phyloP scores from a whole-genome alignment of 2,888 invertebrate species.

The Orgyia antiqua region DNA sequence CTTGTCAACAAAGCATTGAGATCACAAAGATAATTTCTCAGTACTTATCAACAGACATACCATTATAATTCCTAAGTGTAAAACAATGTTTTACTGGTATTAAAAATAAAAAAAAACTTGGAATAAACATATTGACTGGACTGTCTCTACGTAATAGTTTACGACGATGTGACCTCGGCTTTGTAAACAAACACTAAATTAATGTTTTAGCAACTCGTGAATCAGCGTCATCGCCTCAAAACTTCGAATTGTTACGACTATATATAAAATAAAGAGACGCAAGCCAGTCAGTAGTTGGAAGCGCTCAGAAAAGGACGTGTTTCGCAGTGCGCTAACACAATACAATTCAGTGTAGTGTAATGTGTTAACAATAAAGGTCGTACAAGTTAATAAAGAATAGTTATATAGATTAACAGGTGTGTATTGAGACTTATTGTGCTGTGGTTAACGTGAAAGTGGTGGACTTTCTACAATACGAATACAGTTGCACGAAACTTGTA shows the following conservation, averaged over 20 bases:
- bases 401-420: conserved; percentile 1
- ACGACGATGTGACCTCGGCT: conserved; percentile 18
- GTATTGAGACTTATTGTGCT: conserved; percentile 25
- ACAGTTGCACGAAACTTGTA: conserved; percentile 20
- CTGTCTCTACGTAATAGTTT: conserved; percentile 6
- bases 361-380: conserved; percentile 15
- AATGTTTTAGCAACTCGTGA: conserved; percentile 19
- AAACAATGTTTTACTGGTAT: no score
- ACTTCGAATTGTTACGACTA: conserved; percentile 18
- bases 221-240: conserved; percentile 25
- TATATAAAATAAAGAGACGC: conserved; percentile 6
- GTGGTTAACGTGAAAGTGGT: conserved; percentile 43
- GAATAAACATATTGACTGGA: conserved; percentile 1
- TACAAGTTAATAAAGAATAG: conserved; percentile 30
- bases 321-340: conserved; percentile 5
- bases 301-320: conserved; percentile 16
- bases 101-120: no score
- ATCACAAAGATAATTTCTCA: no score
- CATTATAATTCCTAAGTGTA: no score
- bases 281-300: conserved; percentile 17
- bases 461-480: conserved; percentile 48
- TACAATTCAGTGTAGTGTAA: conserved; percentile 18
- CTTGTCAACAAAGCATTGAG: conserved; percentile 14
- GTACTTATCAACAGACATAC: no score
- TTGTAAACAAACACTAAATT: conserved; percentile 24